Base-by-base conservation (phyloP, 2,888 invertebrate species). In the Timema podura region DNA sequence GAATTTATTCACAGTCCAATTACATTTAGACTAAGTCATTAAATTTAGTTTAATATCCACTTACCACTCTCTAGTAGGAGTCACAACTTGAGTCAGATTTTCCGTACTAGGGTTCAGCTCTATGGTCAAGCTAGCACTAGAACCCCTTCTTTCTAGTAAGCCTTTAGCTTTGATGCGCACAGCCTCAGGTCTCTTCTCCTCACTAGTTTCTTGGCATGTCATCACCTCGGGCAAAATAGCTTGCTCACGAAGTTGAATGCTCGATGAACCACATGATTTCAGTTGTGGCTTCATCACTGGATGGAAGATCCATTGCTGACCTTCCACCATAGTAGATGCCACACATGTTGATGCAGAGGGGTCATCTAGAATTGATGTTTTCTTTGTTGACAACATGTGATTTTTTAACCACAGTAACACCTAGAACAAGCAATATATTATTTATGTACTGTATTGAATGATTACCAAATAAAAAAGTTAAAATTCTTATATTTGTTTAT, bases 41-140 rank as follows among this genome's bases (percentile, higher is more conserved):
- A 30, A 2, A 30, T 30, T 30, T 30, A 2, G 30, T 30, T 30
- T 30, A 30, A 30, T 30, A 30, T 30, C 30, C 30, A 69, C 73
- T 70, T 76, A 83, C 83, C 86, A 85, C 78, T 87, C 86, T 73
- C 83, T 83, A 0, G 86, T 85, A 48, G 86, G 86, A 7, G 85
- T 85, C 13, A 85, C 84, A 70, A 81, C 77, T 69, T 75, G 72
- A 30, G 74, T 68, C 67, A 76, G 74, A 9, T 87, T 87, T 71
- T 88, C 86, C 0, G 85, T 86, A 68, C 86, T 85, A 11, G 87
- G 86, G 71, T 85, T 84, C 61, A 94, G 85, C 78, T 93, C 93
- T 69, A 96, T 87, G 0, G 95, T 95, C 2, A 96, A 82, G 70
- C 95, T 95, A 0, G 95, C 94, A 79, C 94, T 96, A 1, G 95